Evolutionary conservation across 2,797 vertebrate genomes (phyloP), one percentile per base, ranked within the genome.

Genomic region (Esox masquinongy): DNA sequence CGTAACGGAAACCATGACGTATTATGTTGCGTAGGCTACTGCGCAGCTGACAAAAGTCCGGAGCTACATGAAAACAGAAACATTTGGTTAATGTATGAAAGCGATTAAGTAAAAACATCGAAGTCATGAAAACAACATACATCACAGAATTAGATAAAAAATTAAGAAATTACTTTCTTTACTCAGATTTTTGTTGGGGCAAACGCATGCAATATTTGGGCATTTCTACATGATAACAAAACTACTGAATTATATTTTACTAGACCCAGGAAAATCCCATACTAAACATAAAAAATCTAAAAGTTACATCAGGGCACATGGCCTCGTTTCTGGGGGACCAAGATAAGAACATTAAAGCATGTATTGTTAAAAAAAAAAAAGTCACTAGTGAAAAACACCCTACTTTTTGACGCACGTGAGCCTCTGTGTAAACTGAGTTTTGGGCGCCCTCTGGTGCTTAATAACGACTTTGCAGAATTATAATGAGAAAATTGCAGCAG

Each of bases 391-490:
- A 59, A 61, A 61, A 61, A 24, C 56, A 39, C 16, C 34, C 17
- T 39, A 39, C 36, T 68, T 19, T 8, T 8, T 22, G 17, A 68
- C 66, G 43, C 9, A 36, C 4, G 9, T 12, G 9, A 43, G 14
- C n/a, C 2, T 68, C 31, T 36, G 26, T 9, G 12, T 31, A 36
- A 39, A 68, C 15, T 68, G 4, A 68, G 34, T 68, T 68, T 49
- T 39, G 31, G 7, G 7, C 61, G 50, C 84, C 89, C 85, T 83
- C 88, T 86, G 81, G 85, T 86, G 88, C 84, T 76, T 56, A 80
- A 0, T 0, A 7, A 22, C 15, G 0, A 2, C 4, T 9, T 64
- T 68, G 14, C 61, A 63, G 16, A 68, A 36, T 19, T 12, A 47
- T 50, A 0, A 70, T 7, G 26, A 26, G 15, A 17, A 24, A 24